Evolutionary conservation across 2,888 invertebrate genomes (phyloP).

Genomic region (Parnassius mnemosyne): DNA sequence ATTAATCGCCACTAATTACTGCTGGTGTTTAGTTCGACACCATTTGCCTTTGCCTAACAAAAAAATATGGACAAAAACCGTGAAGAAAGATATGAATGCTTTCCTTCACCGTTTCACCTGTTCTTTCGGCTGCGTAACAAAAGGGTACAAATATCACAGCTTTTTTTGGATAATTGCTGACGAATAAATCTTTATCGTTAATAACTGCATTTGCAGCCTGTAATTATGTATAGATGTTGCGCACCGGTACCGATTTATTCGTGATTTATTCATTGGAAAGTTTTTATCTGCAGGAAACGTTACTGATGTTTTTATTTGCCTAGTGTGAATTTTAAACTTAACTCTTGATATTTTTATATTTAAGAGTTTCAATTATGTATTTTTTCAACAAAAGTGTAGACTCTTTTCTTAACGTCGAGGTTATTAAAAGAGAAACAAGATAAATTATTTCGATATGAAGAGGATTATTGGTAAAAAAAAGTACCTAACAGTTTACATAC

Average conservation of each 20-base stretch:
- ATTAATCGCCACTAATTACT: conserved; percentile 80
- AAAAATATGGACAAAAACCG: conserved; percentile 65
- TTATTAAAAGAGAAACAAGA: too few relatives aligned
- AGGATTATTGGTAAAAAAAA: too few relatives aligned
- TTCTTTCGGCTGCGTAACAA: conserved; percentile 74
- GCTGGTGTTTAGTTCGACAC: conserved; percentile 80
- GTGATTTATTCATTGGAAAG: conserved; percentile 57
- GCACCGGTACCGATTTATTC: conserved; percentile 49
- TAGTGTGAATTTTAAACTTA: conserved; percentile 12
- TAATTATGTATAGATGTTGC: conserved; percentile 60
- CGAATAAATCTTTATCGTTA: conserved; percentile 71
- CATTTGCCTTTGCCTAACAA: conserved; percentile 58
- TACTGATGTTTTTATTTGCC: conserved; percentile 15
- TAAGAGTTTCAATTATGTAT: too few relatives aligned
- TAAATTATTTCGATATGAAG: too few relatives aligned
- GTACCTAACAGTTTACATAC: too few relatives aligned
- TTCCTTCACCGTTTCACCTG: conserved; percentile 67
- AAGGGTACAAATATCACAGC: conserved; percentile 79
- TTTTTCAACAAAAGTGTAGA: too few relatives aligned
- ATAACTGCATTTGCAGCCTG: conserved; percentile 74
- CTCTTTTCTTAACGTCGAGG: too few relatives aligned
- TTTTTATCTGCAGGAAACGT: conserved; percentile 23
- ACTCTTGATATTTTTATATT: background rate
- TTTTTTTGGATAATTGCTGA: conserved; percentile 68
- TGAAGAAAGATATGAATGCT: conserved; percentile 71